Base-by-base conservation (phyloP, 1,140 invertebrate species). In the Nylanderia fulva region DNA sequence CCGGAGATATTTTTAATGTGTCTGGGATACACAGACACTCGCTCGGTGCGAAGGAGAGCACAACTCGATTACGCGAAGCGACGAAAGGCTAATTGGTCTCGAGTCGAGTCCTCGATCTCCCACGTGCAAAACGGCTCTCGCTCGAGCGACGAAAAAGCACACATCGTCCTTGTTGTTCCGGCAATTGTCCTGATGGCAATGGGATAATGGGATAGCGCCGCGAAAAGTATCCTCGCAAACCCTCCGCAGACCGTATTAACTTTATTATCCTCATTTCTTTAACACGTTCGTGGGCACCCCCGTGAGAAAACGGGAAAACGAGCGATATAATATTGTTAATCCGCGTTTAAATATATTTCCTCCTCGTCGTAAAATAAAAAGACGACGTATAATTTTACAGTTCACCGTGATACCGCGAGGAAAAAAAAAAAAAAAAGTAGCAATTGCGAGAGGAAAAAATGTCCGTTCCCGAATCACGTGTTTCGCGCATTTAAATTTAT, bases 51-150 rank as follows among this genome's bases (percentile, higher is more conserved):
- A n/a, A 33, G 52, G 58, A 33, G 39, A 33, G 39, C 66, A 21
- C 64, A 82, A 82, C 52, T 72, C 66, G 77, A 82, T 82, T 82
- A 72, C 52, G 48, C 76, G 24, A 72, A 69, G 52, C 77, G 66
- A 82, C 71, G 58, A 84, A 64, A 63, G 29, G 45, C 18, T 64
- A 63, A 84, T 76, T 76, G 29, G 42, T 48, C 45, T 45, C 39
- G 56, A 54, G 76, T 45, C 9, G 76, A 71, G 66, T 83, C 18
- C 33, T 56, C 54, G 66, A 60, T 27, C 33, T 39, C 58, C 18
- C 71, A 48, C 45, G 9, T 71, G 42, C 36, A 33, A 82, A 82
- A 60, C 18, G 21, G 42, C 15, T 79, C 36, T 79, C 36, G 66
- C 72, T 82, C 21, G 11, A 58, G 27, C 36, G 13, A 58, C 48